Base-by-base conservation (phyloP, 2,888 invertebrate species). In the Desoria tigrina region DNA sequence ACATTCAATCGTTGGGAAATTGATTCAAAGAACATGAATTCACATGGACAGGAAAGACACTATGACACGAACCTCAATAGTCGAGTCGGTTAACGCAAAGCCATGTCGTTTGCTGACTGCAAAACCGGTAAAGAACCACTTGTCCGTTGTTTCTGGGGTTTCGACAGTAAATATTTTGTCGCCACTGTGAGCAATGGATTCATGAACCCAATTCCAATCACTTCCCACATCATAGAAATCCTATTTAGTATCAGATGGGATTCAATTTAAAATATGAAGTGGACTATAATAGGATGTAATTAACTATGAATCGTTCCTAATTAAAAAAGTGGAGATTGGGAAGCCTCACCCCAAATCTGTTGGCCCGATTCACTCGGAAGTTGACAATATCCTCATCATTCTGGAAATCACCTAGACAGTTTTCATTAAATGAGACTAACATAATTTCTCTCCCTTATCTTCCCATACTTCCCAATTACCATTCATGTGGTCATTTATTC, bases 71-170 rank as follows among this genome's bases (percentile, higher is more conserved):
- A 84, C 84, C 77, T 79, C 76, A 49, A 81, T 78, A 16, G 83
- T 82, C 28, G 77, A 72, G 26, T 80, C 79, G 65, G 84, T 78
- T 28, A 84, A 79, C 16, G 83, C 83, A 66, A 85, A 81, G 3
- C 85, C 85, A 51, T 79, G 78, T 26, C 80, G 79, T 66, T 80
- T 79, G 71, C 83, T 83, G 70, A 85, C 79, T 50, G 82, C 82
- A 73, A 84, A 81, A 1, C 82, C 84, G 68, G 81, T 82, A 39
- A 85, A 78, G 45, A 82, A 81, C 82, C 84, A 85, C n/a, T 78
- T 77, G 61, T 82, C 81, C 2, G 80, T 79, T 16, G 80, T 78
- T 54, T 77, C 77, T 1, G 82, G 81, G 16, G 81, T 78, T 16
- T 76, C 68, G 18, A 79, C 71, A 2, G 77, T 77, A 42, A 79